Base-by-base conservation (phyloP, 1,140 invertebrate genomes). In the Coptotermes formosanus region DNA sequence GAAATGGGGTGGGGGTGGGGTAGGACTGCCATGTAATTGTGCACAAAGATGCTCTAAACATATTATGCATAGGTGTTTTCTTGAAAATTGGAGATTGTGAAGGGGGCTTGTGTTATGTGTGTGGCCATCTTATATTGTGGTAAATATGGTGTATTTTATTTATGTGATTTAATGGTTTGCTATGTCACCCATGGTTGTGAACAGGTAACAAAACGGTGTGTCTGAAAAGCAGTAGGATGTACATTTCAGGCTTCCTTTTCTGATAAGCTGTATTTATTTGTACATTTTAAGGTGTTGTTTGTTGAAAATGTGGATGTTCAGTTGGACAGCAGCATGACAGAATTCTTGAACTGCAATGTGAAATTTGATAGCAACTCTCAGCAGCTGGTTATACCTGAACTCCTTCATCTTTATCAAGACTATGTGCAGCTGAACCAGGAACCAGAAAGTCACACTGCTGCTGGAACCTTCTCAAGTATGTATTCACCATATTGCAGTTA, bases 251-350 rank as follows among this genome's bases (percentile, higher is more conserved):
- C 14, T 75, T 75, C n/a, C 6, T 30, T 0, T 75, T 75, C n/a
- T n/a, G 25, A 55, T 55, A 75, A 30, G 25, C 16, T 64, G n/a
- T 30, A 75, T 75, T n/a, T 75, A 25, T 75, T 75, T 75, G n/a
- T 30, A 21, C 14, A 21, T 75, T 9, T 30, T 25, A 75, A 75
- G 64, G 64, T 86, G 25, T 48, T 84, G 38, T 38, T 11, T 48
- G 52, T 2, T 87, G 45, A n/a, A 64, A 84, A 64, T 84, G 48
- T 82, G 38, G 82, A 88, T 85, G 75, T 75, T 87, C 82, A 88
- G 87, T 87, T 38, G 43, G 52, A 82, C 84, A 52, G 23, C 12
- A 52, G 52, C 81, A 84, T 84, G 81, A 32, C n/a, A 25, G 86
- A 86, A 30, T 86, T 55, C 59, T 32, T 86, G n/a, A 55, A 84